Base-by-base conservation (phyloP, 2,888 invertebrate genomes). In the Cryptocheilus praepositus region DNA sequence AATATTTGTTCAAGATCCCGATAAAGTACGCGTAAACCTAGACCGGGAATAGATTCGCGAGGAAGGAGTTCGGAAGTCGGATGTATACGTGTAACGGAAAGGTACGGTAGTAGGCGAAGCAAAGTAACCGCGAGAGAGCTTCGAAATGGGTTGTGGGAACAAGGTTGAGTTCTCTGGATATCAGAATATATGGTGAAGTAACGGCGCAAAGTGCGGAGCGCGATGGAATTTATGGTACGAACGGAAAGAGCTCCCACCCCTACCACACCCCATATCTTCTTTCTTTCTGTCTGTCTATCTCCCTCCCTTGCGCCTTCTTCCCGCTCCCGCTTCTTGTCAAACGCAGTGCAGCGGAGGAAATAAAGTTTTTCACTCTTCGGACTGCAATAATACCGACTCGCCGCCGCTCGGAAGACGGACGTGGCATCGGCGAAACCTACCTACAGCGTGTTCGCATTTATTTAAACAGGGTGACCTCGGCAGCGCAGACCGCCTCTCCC, bases 121-220 rank as follows among this genome's bases (percentile, higher is more conserved):
- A 67, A 79, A 80, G 80, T 79, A 79, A 79, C 80, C 78, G 69
- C 73, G 73, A 65, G 79, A 79, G 76, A 76, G 79, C 76, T 68
- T 71, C 70, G 78, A 74, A 79, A 78, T 71, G 76, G 79, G 79
- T 79, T 78, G 76, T 73, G 76, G 78, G 74, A 79, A 78, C 78
- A 79, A 79, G 78, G 79, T 78, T 76, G 71, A 79, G 76, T 79
- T 78, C 73, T 64, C 36, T 70, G 78, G 79, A 74, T 78, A 79
- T 79, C 79, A 70, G 76, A 73, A 79, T 79, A 71, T 79, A 78
- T 76, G 73, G 73, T 67, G 70, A 60, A 67, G 73, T 73, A 77
- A 72, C 73, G 73, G 75, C 55, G 77, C 67, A 70, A 73, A 79
- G 74, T 74, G 72, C 72, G 64, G 71, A 67, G 67, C 65, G 58